A percentile compares a stretch with the other conserved stretches of the same genome.
These are phyloP conservation scores for Enteromius fasciolatus DNA, from an alignment of 2,797 vertebrate genomes.

Conservation along the genomic window DNA sequence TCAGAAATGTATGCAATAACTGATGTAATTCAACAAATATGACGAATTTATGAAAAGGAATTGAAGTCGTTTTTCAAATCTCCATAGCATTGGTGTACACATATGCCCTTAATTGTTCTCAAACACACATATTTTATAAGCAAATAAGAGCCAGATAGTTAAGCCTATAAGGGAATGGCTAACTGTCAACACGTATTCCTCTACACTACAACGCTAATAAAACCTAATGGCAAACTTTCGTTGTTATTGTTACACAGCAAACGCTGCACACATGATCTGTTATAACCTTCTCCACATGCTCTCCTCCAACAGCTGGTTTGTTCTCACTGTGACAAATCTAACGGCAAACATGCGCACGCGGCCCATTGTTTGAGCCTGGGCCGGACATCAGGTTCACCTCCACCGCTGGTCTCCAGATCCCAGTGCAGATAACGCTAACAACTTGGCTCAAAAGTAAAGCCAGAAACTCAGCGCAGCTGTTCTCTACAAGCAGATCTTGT, in stretches of 20 bases:
- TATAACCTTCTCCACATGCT: conserved; percentile 37
- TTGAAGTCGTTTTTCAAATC: not conserved
- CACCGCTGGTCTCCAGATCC: conserved; percentile 55
- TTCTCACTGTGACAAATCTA: conserved; percentile 46
- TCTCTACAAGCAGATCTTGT: not conserved
- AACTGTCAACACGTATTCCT: conserved; percentile 57
- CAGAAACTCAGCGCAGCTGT: conserved; percentile 44
- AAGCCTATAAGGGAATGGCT: conserved; percentile 57
- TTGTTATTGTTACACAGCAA: conserved; percentile 41
- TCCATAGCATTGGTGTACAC: conserved; percentile 56
- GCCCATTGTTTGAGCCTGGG: conserved; percentile 48
- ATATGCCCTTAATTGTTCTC: conserved; percentile 63
- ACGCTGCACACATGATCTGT: conserved; percentile 23
- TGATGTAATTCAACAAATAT: conserved; percentile 1
- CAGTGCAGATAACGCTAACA: conserved; percentile 50
- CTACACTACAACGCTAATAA: conserved; percentile 47
- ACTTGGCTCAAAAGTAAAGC: conserved; percentile 27
- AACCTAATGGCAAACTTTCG: conserved; percentile 25
- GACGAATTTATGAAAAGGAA: not conserved
- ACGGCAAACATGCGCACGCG: conserved; percentile 46
- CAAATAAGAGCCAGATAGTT: conserved; percentile 67
- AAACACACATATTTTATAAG: conserved; percentile 67
- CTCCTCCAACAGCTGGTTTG: conserved; percentile 34
- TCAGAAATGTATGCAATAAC: not conserved
- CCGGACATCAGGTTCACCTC: conserved; percentile 55